Base-by-base conservation (phyloP, 2,888 invertebrate genomes). In the Plebejus argus region DNA sequence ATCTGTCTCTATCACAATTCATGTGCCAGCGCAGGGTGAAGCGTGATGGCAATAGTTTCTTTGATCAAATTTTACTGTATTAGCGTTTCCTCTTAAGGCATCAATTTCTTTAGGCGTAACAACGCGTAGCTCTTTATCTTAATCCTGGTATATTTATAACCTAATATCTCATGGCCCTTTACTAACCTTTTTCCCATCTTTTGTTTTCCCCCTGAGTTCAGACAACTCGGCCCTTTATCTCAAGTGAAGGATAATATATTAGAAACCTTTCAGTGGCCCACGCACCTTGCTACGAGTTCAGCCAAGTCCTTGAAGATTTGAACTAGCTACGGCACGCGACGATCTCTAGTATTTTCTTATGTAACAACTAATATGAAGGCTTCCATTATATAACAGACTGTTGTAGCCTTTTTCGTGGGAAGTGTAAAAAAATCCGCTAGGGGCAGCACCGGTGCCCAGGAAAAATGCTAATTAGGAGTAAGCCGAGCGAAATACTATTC, bases 161-260 rank as follows among this genome's bases (percentile, higher is more conserved):
- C 61, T 61, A 61, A 61, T 61, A 61, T 61, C 23, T 28, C 61
- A 61, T 23, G 61, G 23, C 12, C 61, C 61, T 23, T 61, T 61
- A 61, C 23, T 61, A 61, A 61, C 61, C 61, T 61, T 61, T 58
- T 61, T 61, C 23, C 23, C 23, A 61, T 61, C 61, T 61, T 61
- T 61, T 61, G 61, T 45, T 61, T 61, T 61, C 15, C 12, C 61
- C 61, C 23, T 23, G 23, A 12, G 61, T 12, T 61, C 23, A 23
- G 61, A 61, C 23, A 61, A 61, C 61, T 61, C 23, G 61, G 23
- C 23, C 61, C 61, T 61, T 61, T 61, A 61, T 61, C 23, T 61
- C 23, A 12, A 61, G 23, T 61, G 61, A 61, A 61, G 61, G 61
- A 61, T 61, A 61, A 61, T 61, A 23, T 28, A 61, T 61, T 61